Evolutionary conservation across 2,797 vertebrate genomes (phyloP).

Genomic region (Cichlasoma orientale): DNA sequence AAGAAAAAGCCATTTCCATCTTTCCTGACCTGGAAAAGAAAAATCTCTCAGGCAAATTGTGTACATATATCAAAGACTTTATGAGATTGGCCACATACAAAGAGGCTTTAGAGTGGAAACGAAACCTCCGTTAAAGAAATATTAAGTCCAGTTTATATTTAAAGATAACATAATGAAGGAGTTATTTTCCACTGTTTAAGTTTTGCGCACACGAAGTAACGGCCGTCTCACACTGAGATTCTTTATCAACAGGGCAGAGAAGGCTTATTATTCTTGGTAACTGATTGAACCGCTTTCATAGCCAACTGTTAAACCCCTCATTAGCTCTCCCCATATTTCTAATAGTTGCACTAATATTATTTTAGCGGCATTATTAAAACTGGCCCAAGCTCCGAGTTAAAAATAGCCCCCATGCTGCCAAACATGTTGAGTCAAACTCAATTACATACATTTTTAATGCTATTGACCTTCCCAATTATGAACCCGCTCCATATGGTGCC

Average conservation of each 20-base stretch:
- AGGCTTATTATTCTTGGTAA: conserved; percentile 21
- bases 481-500: conserved; percentile 22
- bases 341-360: conserved; percentile 31
- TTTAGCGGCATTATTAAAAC: conserved; percentile 22
- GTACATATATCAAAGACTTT: conserved; percentile 58
- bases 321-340: conserved; percentile 32
- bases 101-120: conserved; percentile 41
- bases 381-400: not conserved
- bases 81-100: conserved; percentile 45
- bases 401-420: conserved; percentile 16
- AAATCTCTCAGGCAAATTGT: conserved; percentile 61
- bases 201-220: not conserved
- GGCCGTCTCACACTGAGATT: not conserved
- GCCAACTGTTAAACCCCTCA: conserved; percentile 38
- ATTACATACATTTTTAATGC: conserved; percentile 27
- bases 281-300: conserved; percentile 23
- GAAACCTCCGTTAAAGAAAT: conserved; percentile 39
- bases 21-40: conserved; percentile 70
- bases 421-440: conserved; percentile 19
- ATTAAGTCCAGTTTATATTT: conserved; percentile 12
- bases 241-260: conserved; percentile 7
- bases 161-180: not conserved
- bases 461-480: conserved; percentile 5
- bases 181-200: conserved; percentile 18
- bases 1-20: conserved; percentile 69